Base-by-base conservation (phyloP, 1,140 invertebrate genomes). In the Cyrtorhinus lividipennis region DNA sequence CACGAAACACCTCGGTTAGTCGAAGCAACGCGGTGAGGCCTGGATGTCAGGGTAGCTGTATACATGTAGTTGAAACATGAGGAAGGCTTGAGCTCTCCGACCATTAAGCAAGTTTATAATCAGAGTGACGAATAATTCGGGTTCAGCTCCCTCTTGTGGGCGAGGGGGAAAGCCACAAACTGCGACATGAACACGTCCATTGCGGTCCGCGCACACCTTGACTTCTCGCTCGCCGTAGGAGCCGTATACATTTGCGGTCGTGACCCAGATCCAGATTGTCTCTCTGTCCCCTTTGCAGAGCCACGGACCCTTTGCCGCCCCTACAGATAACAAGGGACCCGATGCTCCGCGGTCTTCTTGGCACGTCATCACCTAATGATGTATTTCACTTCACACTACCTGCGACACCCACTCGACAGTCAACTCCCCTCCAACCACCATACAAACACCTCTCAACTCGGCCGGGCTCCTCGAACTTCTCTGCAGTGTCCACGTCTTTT, bases 161-260 rank as follows among this genome's bases (percentile, higher is more conserved):
- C 5, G 48, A 53, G 3, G 48, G 20, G 48, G 5, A 22, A 22
- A 20, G 20, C 48, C 48, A 20, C 48, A 53, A 53, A 53, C 48
- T 53, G 48, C 48, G 48, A 53, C 48, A 53, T 53, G 48, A 53
- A 53, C 48, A 53, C 48, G 48, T 53, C 48, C 48, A 53, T 53
- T 53, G 48, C 48, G 48, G 48, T 53, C 48, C 48, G 48, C 10
- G 48, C 48, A n/a, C n/a, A 53, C 48, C 48, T 53, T 53, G 20
- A 53, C 48, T 53, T 20, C 18, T n/a, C n/a, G n/a, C n/a, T n/a
- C n/a, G n/a, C n/a, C 12, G 10, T 22, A 53, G 10, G 48, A 12
- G 5, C 48, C 48, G 8, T 53, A 53, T 53, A 53, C 20, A 53
- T 53, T 53, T 53, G 48, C 48, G 48, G 48, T 22, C 12, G 48